Percentiles rank a stretch among this genome's conserved stretches.
phyloP scores from a whole-genome alignment of 2,113 vertebrate species.

The Heloderma charlesbogerti region DNA sequence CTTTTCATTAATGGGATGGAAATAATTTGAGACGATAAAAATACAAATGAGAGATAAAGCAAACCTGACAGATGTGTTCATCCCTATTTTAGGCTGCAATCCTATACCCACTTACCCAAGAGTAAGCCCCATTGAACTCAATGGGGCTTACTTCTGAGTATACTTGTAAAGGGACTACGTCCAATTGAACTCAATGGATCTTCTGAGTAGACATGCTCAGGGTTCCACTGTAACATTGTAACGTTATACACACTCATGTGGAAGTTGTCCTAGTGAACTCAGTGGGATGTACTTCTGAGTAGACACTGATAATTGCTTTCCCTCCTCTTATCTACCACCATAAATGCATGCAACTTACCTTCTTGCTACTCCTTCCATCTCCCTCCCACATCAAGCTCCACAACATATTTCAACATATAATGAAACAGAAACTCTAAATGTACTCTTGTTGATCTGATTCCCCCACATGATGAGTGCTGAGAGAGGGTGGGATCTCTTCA shows the following conservation, averaged over 20 bases:
- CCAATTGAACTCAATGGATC: too few species aligned
- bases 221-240: too few species aligned
- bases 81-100: not conserved
- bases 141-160: too few species aligned
- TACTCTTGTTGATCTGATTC: not conserved
- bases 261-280: not conserved
- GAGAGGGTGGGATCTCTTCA: fast-evolving
- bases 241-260: too few species aligned
- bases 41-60: too few species aligned
- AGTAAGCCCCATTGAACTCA: too few species aligned
- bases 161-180: too few species aligned
- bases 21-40: too few species aligned
- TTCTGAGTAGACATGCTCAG: too few species aligned
- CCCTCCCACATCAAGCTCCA: not conserved
- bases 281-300: not conserved
- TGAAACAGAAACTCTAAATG: not conserved
- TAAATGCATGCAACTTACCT: not conserved
- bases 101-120: not conserved
- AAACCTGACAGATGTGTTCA: too few species aligned
- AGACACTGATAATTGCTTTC: too few species aligned
- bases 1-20: too few species aligned
- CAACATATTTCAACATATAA: not conserved
- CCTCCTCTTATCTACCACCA: not conserved
- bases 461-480: not conserved
- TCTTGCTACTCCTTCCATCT: not conserved